Evolutionary conservation across 2,888 invertebrate genomes (phyloP), one percentile per base, ranked within the genome.

Genomic region (Diplazon laetatorius): DNA sequence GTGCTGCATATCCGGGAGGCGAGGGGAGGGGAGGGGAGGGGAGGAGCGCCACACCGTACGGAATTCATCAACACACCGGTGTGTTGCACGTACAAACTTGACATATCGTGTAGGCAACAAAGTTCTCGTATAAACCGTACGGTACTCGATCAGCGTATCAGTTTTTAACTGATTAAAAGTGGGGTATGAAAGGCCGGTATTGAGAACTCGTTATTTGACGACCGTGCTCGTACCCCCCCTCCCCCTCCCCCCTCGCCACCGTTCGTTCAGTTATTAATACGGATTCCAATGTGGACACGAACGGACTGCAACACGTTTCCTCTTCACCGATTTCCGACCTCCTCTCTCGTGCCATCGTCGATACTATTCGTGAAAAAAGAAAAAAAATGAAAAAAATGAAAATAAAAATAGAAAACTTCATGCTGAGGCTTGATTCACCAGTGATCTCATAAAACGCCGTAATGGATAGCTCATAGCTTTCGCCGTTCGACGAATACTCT

Each of bases 181-280:
- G 62, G 63, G n/a, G 55, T 59, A 78, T 78, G 78, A 78, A 78
- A 78, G 78, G 71, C 62, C 68, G 48, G 71, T 72, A 78, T 78
- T 78, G 75, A 78, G 78, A 75, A 72, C 62, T 78, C 78, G 75
- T 78, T 71, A 78, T 78, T 78, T 78, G 78, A 78, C 78, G 78
- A 75, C 66, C 71, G 65, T 73, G 59, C 73, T 66, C 78, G 74
- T 57, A 16, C 42, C 37, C 37, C 10, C 25, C 12, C n/a, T 9
- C 44, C 42, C 10, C 25, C 25, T 14, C 9, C 22, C 6, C 20
- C 35, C 59, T 16, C 35, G n/a, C n/a, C 42, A 1, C n/a, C 39
- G 50, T 30, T 39, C 30, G 48, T 50, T 22, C 74, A 66, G 78
- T 74, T 75, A 78, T 75, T 78, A 66, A 78, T 78, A 66, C 78